These are phyloP conservation scores for Azorinus chamasolen DNA, from an alignment of 2,888 invertebrate genomes.

Conservation along the genomic window DNA sequence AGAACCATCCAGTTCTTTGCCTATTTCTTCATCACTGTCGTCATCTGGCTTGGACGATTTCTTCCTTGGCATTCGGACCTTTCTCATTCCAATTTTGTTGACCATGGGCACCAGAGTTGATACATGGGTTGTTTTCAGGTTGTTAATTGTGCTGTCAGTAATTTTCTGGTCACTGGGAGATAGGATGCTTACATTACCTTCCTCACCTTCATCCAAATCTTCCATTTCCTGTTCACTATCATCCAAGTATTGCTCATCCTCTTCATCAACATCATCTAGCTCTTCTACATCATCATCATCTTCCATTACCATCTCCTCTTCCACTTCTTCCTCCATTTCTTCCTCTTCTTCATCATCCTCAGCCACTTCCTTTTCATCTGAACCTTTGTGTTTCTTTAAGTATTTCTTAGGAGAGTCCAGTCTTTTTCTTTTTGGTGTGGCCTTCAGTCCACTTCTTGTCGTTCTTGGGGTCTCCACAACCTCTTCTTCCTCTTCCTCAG, in stretches of 20 bases:
- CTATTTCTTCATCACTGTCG: not conserved
- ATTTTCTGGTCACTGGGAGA: conserved; percentile 10
- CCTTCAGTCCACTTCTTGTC: not conserved
- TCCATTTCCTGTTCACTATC: conserved; percentile 1
- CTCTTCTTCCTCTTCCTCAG: conserved; percentile 17
- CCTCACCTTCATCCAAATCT: conserved; percentile 17
- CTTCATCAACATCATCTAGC: conserved; percentile 16
- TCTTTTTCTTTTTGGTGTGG: not conserved
- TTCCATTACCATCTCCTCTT: conserved; percentile 12
- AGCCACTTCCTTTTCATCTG: too few relatives aligned
- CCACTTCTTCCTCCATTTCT: conserved; percentile 10
- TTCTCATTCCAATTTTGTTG: conserved; percentile 43
- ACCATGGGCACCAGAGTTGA: conserved; percentile 39
- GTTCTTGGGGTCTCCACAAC: conserved; percentile 9
- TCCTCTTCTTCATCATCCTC: conserved; percentile 20
- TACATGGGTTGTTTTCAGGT: conserved; percentile 45
- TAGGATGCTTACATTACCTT: conserved; percentile 2
- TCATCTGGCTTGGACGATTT: not conserved
- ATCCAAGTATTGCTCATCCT: conserved; percentile 1
- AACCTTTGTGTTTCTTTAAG: too few relatives aligned
- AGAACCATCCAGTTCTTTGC: conserved; percentile 22
- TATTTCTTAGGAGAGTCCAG: not conserved
- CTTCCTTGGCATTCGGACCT: conserved; percentile 21
- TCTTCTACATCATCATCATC: conserved; percentile 17
- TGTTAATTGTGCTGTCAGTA: conserved; percentile 33